Percentiles rank a stretch among this genome's conserved stretches.
phyloP scores from a whole-genome alignment of 2,888 invertebrate species.

The Ichneumon xanthorius region DNA sequence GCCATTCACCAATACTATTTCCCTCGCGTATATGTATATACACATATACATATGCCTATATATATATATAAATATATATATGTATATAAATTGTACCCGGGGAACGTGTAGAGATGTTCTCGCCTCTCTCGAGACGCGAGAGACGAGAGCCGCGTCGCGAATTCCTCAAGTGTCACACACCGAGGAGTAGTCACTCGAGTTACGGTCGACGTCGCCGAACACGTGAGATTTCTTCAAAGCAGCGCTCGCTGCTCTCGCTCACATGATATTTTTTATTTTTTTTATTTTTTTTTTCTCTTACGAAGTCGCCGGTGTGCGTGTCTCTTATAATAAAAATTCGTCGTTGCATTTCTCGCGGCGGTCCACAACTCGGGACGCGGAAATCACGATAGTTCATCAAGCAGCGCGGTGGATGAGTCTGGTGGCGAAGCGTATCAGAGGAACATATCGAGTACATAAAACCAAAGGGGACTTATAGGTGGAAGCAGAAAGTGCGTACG shows the following conservation, averaged over 20 bases:
- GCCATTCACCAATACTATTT: constrained; percentile 21
- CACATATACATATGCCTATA: neutral
- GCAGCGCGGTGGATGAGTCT: neutral
- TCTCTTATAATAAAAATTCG: constrained; percentile 24
- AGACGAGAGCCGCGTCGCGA: constrained; percentile 56
- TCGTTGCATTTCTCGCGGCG: constrained; percentile 41
- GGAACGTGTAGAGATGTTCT: constrained; percentile 54
- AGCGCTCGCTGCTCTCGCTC: neutral
- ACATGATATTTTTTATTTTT: neutral
- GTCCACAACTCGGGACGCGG: constrained; percentile 54
- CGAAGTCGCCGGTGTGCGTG: constrained; percentile 6
- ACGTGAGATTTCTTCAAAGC: constrained; percentile 29
- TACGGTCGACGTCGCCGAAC: constrained; percentile 48
- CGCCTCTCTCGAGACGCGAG: constrained; percentile 41
- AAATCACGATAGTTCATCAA: constrained; percentile 20
- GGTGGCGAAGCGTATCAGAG: neutral
- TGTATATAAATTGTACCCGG: constrained; percentile 49
- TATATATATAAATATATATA: neutral
- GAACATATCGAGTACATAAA: constrained; percentile 19
- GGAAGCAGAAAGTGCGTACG: constrained; percentile 16
- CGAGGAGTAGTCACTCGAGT: constrained; percentile 57
- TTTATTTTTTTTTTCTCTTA: constrained; percentile 1
- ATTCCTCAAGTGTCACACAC: constrained; percentile 66
- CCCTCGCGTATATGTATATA: neutral
- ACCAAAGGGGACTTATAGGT: neutral